Evolutionary conservation across 2,888 invertebrate genomes (phyloP).

Genomic region (Ypsolopha sequella): DNA sequence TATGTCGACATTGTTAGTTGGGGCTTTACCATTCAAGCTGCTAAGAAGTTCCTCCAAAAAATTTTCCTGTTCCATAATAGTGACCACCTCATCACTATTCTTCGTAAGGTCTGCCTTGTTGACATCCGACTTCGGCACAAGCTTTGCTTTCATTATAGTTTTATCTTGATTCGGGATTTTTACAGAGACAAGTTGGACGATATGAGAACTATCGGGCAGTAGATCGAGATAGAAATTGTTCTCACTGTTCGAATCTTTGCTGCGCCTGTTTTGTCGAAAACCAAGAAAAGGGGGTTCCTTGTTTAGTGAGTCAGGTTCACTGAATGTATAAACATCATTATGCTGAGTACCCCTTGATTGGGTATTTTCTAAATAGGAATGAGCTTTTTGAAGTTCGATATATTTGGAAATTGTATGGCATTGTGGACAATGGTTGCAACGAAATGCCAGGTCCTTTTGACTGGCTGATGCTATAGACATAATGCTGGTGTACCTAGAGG

Average conservation of each 20-base stretch:
- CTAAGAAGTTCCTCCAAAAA: not conserved
- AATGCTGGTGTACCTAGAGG: not conserved
- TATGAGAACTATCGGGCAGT: slow-evolving; percentile 1
- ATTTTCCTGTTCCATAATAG: not conserved
- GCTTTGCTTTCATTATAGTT: slow-evolving; percentile 68
- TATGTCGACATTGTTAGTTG: not conserved
- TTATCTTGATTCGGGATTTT: slow-evolving; percentile 4
- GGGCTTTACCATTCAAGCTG: not conserved
- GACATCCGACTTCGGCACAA: slow-evolving; percentile 73
- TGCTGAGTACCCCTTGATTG: too few species aligned
- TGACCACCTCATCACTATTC: not conserved
- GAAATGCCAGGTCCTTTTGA: not conserved
- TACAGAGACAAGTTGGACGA: slow-evolving; percentile 1
- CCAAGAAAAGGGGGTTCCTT: not conserved
- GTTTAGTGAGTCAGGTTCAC: slow-evolving; percentile 3
- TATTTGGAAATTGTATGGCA: not conserved
- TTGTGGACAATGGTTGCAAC: not conserved
- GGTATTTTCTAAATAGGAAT: too few species aligned
- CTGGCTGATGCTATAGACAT: not conserved
- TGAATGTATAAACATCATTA: slow-evolving; percentile 9
- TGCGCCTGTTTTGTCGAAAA: not conserved
- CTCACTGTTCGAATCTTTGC: not conserved
- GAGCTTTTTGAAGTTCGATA: too few species aligned
- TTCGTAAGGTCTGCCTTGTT: not conserved
- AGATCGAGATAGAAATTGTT: slow-evolving; percentile 1